Base-by-base conservation (phyloP, 1,140 invertebrate species). In the Orius insidiosus region DNA sequence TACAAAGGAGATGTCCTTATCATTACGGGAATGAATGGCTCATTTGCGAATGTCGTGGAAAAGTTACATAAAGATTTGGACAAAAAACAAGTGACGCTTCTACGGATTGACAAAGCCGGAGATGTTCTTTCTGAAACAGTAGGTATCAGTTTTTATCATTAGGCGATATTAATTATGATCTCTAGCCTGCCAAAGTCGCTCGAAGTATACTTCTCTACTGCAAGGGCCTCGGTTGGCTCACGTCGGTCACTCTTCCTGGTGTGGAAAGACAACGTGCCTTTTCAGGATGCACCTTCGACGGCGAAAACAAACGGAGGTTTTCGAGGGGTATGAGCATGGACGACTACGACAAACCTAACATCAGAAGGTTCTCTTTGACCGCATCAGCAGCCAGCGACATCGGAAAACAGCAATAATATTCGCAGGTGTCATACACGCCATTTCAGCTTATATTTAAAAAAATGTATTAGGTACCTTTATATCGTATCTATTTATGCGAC, bases 121-220 rank as follows among this genome's bases (percentile, higher is more conserved):
- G 81, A 86, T 63, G 80, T 86, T 18, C 65, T 88, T 37, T 69
- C 72, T 49, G 84, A 88, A 66, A 76, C 80, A 49, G 80, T 84
- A 58, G 72, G 65, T 60, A 11, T 34, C 7, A 34, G 7, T 34
- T 34, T 34, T 34, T 11, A 13, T 37, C 35, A 37, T 37, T 8
- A 34, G n/a, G 32, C n/a, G 32, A 8, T 39, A 39, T 39, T 39
- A 8, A 39, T 8, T 7, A 34, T n/a, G n/a, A n/a, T 41, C 63
- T 62, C 5, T 64, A 85, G 78, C 81, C 83, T 7, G 78, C 78
- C 1, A 84, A 84, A 58, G 72, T 85, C 13, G 78, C 81, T 13
- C 80, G 85, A 54, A 80, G 80, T 46, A 74, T 85, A 54, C 64
- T 85, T 40, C 71, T 85, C 42, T 85, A 85, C 67, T 78, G 78